These are phyloP conservation scores for Xenotilapia leptura DNA, from an alignment of 2,113 vertebrate genomes.

Conservation along the genomic window DNA sequence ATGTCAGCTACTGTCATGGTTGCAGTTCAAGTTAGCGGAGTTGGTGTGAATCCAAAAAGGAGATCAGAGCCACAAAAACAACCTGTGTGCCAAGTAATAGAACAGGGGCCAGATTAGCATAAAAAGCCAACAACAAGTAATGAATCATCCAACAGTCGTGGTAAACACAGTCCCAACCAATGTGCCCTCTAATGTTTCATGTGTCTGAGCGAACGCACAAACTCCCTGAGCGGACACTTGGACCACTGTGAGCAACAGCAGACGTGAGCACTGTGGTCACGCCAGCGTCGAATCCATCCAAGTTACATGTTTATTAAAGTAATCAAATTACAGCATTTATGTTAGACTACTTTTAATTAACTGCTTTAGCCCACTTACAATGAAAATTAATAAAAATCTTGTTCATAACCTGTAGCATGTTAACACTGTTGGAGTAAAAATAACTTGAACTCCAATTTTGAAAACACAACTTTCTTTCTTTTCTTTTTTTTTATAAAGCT, in stretches of 20 bases:
- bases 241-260: accelerated
- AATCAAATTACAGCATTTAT: too few species aligned
- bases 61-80: not conserved
- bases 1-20: not conserved
- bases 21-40: not conserved
- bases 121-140: not conserved
- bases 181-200: accelerated
- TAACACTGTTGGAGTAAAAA: not conserved
- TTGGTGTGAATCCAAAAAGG: not conserved
- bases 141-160: not conserved
- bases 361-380: too few species aligned
- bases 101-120: accelerated
- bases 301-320: too few species aligned
- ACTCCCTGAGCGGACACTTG: accelerated
- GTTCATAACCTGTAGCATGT: accelerated
- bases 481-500: accelerated
- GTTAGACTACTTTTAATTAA: too few species aligned
- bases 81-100: not conserved
- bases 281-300: accelerated
- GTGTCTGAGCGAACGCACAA: accelerated
- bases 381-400: accelerated
- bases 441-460: not conserved
- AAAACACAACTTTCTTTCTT: not conserved
- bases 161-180: accelerated
- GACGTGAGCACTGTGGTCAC: not conserved